A percentile compares a stretch with the other conserved stretches of the same genome.
Conservation (phyloP, 2,113 vertebrate species). For the Nothoprocta pentlandii region DNA sequence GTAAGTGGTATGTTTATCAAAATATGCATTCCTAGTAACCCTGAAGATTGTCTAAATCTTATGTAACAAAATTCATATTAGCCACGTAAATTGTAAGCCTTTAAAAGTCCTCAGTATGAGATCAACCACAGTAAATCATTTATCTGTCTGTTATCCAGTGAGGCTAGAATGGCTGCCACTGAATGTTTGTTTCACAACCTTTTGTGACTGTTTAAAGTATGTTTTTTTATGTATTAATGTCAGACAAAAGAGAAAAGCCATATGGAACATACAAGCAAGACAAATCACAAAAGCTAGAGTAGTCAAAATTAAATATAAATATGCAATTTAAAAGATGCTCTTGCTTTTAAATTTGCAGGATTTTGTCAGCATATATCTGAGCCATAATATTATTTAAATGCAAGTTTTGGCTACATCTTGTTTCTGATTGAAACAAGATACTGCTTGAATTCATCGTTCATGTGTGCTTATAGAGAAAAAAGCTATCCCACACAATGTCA, state of each 20-base stretch:
- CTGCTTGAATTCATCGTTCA: constrained; percentile 35
- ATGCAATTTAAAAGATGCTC: background rate
- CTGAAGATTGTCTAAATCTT: background rate
- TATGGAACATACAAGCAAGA: background rate
- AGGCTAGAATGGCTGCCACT: background rate
- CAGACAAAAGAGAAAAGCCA: constrained; percentile 11
- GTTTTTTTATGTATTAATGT: background rate
- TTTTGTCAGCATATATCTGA: constrained; percentile 5
- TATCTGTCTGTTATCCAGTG: background rate
- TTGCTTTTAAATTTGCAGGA: constrained; percentile 16
- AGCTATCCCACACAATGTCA: constrained; percentile 24
- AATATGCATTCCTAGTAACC: background rate
- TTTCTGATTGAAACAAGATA: constrained; percentile 46
- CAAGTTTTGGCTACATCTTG: background rate
- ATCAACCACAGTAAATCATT: background rate
- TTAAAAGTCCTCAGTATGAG: background rate
- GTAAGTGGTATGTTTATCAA: background rate
- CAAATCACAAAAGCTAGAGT: background rate
- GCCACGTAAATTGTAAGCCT: background rate
- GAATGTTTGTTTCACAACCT: background rate
- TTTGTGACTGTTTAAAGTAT: background rate
- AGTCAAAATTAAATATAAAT: constrained; percentile 42
- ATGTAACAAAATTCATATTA: background rate
- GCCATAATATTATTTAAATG: constrained; percentile 16
- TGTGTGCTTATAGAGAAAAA: background rate